These are phyloP conservation scores for Phylloscopus trochilus DNA, from an alignment of 2,113 vertebrate genomes.

Conservation along the genomic window DNA sequence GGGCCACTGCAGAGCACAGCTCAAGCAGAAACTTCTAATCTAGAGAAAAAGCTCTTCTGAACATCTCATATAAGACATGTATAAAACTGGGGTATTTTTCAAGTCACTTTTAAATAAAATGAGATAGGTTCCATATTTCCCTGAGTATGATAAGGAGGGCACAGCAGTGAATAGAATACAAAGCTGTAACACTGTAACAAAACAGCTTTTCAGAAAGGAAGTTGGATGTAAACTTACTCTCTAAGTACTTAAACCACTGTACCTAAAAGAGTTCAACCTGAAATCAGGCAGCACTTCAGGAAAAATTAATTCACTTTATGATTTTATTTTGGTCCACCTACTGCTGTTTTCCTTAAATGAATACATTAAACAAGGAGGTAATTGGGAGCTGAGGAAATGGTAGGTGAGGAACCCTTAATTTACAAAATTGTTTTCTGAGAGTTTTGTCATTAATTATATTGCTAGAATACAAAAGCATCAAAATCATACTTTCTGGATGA, in stretches of 20 bases:
- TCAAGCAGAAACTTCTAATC: not conserved
- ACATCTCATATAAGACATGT: not conserved
- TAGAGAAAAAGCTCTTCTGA: not conserved
- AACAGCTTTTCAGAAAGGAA: not conserved
- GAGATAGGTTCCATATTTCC: not conserved
- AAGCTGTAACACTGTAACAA: not conserved
- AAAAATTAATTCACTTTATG: not conserved
- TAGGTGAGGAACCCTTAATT: not conserved
- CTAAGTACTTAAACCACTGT: not conserved
- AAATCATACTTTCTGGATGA: not conserved
- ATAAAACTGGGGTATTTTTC: not conserved
- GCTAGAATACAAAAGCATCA: not conserved
- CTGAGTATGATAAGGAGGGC: not conserved
- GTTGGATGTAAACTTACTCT: not conserved
- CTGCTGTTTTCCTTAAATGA: not conserved
- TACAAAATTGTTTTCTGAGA: not conserved
- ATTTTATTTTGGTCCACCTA: not conserved
- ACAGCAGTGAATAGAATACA: not conserved
- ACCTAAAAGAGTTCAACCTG: not conserved
- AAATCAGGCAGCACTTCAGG: not conserved
- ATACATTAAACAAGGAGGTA: not conserved
- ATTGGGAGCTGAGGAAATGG: not conserved
- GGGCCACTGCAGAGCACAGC: not conserved
- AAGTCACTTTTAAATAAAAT: not conserved
- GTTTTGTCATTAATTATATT: not conserved